These are phyloP conservation scores for Elymnias hypermnestra DNA, from an alignment of 1,140 invertebrate species.

Conservation along the genomic window DNA sequence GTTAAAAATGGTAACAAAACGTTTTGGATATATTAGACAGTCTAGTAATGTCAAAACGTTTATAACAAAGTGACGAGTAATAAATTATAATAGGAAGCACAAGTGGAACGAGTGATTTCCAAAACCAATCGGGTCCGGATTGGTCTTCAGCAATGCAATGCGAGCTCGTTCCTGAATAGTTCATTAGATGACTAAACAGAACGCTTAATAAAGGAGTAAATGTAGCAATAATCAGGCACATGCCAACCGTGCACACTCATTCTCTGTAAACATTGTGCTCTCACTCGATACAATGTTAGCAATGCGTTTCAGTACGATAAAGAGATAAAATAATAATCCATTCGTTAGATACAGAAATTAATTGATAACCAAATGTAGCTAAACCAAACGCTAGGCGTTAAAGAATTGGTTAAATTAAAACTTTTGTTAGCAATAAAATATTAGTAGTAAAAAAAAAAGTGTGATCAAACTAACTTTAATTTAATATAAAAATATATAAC, in stretches of 20 bases:
- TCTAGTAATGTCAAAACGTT: slow-evolving; percentile 8
- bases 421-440: too few relatives aligned
- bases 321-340: too few relatives aligned
- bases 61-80: slow-evolving; percentile 31
- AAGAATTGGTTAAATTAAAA: too few relatives aligned
- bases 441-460: too few relatives aligned
- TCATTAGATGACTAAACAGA: slow-evolving; percentile 65
- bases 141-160: slow-evolving; percentile 23
- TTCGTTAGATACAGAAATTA: too few relatives aligned
- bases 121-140: slow-evolving; percentile 29
- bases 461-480: too few relatives aligned
- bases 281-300: slow-evolving; percentile 1
- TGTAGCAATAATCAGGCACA: slow-evolving; percentile 34
- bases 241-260: slow-evolving; percentile 17
- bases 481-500: too few relatives aligned
- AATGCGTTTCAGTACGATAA: too few relatives aligned
- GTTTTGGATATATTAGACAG: background rate
- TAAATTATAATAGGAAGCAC: slow-evolving; percentile 39
- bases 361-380: too few relatives aligned
- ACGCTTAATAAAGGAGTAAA: slow-evolving; percentile 43
- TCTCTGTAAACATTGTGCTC: slow-evolving; percentile 11
- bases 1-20: too few relatives aligned
- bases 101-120: slow-evolving; percentile 29
- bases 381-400: too few relatives aligned
- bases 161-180: slow-evolving; percentile 53